These are phyloP conservation scores for Monarcha castaneiventris DNA, from an alignment of 2,113 vertebrate genomes.

Conservation along the genomic window DNA sequence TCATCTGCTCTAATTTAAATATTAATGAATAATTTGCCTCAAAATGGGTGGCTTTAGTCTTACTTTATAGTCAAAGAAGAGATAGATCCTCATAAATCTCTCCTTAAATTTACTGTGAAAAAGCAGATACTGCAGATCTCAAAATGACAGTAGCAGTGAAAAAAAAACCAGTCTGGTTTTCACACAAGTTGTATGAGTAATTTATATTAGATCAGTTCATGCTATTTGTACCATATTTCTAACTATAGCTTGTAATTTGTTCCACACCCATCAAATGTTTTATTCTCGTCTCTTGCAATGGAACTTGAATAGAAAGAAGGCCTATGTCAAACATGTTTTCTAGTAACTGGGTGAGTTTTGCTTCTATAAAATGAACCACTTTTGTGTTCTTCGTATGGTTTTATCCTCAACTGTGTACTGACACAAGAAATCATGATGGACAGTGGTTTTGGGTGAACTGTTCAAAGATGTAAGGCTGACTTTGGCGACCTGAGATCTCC, in stretches of 20 bases:
- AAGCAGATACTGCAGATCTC: background rate
- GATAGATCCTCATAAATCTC: background rate
- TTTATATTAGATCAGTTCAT: background rate
- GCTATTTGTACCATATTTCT: background rate
- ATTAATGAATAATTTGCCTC: background rate
- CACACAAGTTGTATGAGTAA: background rate
- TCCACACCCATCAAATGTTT: background rate
- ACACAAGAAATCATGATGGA: background rate
- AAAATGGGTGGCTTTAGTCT: background rate
- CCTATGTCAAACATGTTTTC: background rate
- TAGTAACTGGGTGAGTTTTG: background rate
- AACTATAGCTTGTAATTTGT: background rate
- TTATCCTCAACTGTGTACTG: background rate
- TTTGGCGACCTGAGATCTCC: background rate
- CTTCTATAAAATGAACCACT: background rate
- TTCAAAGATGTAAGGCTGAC: background rate
- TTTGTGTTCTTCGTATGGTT: background rate
- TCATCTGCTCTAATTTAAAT: background rate
- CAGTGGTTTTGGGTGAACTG: background rate
- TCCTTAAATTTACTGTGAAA: background rate
- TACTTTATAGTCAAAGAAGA: background rate
- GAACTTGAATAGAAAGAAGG: background rate
- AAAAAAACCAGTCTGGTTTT: background rate
- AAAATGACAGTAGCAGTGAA: background rate
- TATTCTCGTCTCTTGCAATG: background rate